Conservation (phyloP, 1,140 invertebrate species). For the Hypothenemus hampei region DNA sequence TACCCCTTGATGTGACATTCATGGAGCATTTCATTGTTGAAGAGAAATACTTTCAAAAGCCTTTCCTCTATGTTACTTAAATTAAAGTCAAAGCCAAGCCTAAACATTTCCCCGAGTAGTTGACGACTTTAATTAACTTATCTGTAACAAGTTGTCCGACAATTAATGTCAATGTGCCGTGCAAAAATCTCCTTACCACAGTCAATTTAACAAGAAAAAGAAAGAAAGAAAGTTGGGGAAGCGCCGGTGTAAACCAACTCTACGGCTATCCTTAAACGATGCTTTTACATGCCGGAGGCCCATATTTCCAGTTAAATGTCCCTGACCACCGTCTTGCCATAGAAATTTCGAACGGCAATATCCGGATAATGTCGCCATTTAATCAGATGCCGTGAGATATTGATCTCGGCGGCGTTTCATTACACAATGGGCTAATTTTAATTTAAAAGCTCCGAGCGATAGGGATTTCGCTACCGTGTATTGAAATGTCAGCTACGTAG, state of each 20-base stretch:
- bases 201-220: constrained; percentile 9
- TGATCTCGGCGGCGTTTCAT: constrained; percentile 43
- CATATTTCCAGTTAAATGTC: constrained; percentile 23
- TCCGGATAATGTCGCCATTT: constrained; percentile 43
- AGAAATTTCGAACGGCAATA: constrained; percentile 43
- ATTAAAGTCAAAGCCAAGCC: no score
- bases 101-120: no score
- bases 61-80: no score
- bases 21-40: no score
- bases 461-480: no score
- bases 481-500: no score
- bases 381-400: constrained; percentile 42
- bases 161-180: constrained; percentile 1
- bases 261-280: constrained; percentile 17
- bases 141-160: no score
- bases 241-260: constrained; percentile 13
- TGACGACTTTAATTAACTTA: no score
- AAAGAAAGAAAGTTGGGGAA: constrained; percentile 16
- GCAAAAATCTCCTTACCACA: constrained; percentile 8
- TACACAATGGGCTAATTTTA: no score
- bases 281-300: constrained; percentile 18
- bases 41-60: no score
- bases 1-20: no score
- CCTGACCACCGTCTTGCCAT: constrained; percentile 30
- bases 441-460: no score